phyloP scores from a whole-genome alignment of 2,888 invertebrate genomes.

The Catocala fraxini region DNA sequence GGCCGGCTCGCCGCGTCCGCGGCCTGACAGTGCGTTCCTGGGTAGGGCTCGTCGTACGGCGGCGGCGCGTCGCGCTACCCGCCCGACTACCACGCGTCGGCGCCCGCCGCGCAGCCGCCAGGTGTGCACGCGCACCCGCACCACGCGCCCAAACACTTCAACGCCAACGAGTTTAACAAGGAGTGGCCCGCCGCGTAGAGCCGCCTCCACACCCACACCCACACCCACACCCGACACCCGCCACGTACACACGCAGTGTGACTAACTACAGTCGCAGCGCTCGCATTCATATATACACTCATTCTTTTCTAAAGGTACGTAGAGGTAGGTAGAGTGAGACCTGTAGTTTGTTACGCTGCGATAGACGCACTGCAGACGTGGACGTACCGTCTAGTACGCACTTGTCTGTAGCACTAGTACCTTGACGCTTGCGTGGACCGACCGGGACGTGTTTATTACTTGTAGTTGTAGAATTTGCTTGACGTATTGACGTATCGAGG shows the following conservation, averaged over 20 bases:
- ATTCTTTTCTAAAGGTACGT: slow-evolving; percentile 48
- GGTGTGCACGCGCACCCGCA: slow-evolving; percentile 85
- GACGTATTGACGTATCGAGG: slow-evolving; percentile 23
- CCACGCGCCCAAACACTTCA: slow-evolving; percentile 87
- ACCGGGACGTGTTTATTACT: slow-evolving; percentile 22
- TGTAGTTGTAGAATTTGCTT: slow-evolving; percentile 51
- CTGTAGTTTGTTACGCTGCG: slow-evolving; percentile 51
- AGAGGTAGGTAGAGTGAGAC: slow-evolving; percentile 52
- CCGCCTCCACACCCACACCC: slow-evolving; percentile 18
- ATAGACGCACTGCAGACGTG: slow-evolving; percentile 34
- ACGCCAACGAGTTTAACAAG: slow-evolving; percentile 85
- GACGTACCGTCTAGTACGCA: slow-evolving; percentile 40
- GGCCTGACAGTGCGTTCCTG: slow-evolving; percentile 35
- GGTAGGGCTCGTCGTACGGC: slow-evolving; percentile 86
- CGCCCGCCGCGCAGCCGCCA: slow-evolving; percentile 79
- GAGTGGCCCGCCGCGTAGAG: slow-evolving; percentile 86
- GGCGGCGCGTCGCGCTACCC: slow-evolving; percentile 81
- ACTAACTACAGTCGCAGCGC: slow-evolving; percentile 44
- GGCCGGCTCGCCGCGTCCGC: slow-evolving; percentile 17
- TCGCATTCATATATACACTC: slow-evolving; percentile 36
- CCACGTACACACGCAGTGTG: slow-evolving; percentile 41
- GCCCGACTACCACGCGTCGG: slow-evolving; percentile 80
- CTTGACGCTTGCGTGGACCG: slow-evolving; percentile 45
- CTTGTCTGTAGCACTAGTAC: slow-evolving; percentile 46
- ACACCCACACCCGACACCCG: slow-evolving; percentile 8